These are phyloP conservation scores for human (Homo sapiens) DNA, from an alignment of 2,113 vertebrate species.

Conservation along the genomic window DNA sequence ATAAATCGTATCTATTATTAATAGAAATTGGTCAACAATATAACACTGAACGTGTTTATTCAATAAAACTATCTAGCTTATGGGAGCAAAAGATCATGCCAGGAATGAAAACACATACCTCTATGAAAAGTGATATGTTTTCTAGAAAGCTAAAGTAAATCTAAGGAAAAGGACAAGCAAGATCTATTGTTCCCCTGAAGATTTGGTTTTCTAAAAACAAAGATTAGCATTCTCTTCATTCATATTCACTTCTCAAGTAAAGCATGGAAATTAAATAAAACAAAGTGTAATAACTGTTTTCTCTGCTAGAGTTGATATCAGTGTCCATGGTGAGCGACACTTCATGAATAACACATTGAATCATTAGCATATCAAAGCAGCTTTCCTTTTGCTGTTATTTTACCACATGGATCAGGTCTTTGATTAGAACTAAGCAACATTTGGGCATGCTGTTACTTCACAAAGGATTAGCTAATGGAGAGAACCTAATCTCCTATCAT, in stretches of 20 bases:
- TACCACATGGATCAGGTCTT: constrained; percentile 54
- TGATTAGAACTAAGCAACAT: constrained; percentile 58
- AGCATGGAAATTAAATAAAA: constrained; percentile 71
- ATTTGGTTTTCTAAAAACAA: constrained; percentile 56
- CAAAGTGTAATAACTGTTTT: constrained; percentile 63
- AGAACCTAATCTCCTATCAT: constrained; percentile 51
- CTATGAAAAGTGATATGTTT: not conserved
- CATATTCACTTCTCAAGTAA: constrained; percentile 50
- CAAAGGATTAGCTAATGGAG: constrained; percentile 49
- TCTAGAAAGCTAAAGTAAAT: not conserved
- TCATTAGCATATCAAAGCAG: constrained; percentile 76
- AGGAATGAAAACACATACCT: not conserved
- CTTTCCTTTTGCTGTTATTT: not conserved
- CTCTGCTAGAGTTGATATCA: constrained; percentile 60
- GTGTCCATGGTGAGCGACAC: constrained; percentile 53
- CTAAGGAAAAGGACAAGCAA: not conserved
- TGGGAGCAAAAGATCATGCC: not conserved
- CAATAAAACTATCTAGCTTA: not conserved
- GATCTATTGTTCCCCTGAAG: not conserved
- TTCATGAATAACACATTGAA: constrained; percentile 60
- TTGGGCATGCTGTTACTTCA: constrained; percentile 27
- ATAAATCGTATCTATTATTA: not conserved
- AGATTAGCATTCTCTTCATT: constrained; percentile 65
- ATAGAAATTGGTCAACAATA: not conserved
- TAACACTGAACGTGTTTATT: not conserved